These are phyloP conservation scores for Pollachius pollachius DNA, from an alignment of 2,113 vertebrate genomes.

Conservation along the genomic window DNA sequence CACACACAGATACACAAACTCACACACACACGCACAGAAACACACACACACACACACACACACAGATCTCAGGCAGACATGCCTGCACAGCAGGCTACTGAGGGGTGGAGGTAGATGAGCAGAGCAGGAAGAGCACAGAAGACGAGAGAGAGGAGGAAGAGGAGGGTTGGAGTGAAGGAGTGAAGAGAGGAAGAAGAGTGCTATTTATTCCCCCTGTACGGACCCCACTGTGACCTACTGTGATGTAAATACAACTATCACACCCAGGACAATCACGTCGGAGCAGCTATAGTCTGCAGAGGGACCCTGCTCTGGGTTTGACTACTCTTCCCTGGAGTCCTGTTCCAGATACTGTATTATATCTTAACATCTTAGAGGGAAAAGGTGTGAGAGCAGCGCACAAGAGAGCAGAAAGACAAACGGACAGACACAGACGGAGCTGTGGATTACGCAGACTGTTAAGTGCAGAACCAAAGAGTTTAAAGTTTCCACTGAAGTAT, in stretches of 20 bases:
- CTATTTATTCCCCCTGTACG: conserved; percentile 49
- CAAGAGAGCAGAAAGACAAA: conserved; percentile 26
- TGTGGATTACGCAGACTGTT: conserved; percentile 50
- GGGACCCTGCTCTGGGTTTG: conserved; percentile 28
- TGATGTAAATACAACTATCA: conserved; percentile 63
- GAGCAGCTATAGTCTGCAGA: conserved; percentile 41
- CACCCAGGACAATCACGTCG: conserved; percentile 61
- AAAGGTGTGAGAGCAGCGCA: conserved; percentile 14
- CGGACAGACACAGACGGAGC: conserved; percentile 23
- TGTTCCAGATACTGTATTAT: conserved; percentile 39
- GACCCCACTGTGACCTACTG: conserved; percentile 70
- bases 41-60: conserved; percentile 15
- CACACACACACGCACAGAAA: conserved; percentile 59
- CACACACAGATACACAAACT: conserved; percentile 15
- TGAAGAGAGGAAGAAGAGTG: conserved; percentile 10
- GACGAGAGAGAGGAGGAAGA: conserved; percentile 10
- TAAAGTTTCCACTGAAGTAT: conserved; percentile 7
- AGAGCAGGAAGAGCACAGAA: conserved; percentile 1
- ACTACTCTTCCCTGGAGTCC: conserved; percentile 28
- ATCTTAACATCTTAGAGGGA: conserved; percentile 17
- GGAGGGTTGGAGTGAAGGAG: conserved; percentile 13
- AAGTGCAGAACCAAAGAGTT: conserved; percentile 66
- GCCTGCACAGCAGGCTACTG: conserved; percentile 51
- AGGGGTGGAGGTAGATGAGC: conserved; percentile 30
- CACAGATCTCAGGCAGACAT: conserved; percentile 64